Conservation (phyloP, 2,797 vertebrate species). For the Halcyon smyrnensis region DNA sequence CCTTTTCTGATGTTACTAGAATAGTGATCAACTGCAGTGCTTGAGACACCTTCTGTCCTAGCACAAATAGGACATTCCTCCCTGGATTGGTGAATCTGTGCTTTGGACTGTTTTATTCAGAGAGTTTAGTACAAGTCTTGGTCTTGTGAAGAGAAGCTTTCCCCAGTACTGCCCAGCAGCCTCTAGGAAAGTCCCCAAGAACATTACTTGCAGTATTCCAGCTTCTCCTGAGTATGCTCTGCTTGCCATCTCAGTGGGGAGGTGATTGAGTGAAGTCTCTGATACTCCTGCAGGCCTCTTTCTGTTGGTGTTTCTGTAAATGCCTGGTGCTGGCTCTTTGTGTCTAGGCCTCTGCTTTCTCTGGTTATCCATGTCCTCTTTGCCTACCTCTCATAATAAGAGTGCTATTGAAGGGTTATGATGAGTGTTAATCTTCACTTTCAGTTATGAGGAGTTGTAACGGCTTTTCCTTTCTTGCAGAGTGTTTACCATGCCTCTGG, state of each 20-base stretch:
- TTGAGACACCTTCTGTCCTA: neutral
- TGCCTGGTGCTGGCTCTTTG: neutral
- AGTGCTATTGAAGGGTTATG: neutral
- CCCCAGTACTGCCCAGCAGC: neutral
- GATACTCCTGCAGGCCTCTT: neutral
- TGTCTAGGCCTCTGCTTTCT: neutral
- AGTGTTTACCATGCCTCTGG: conserved; percentile 88
- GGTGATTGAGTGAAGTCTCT: neutral
- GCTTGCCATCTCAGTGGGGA: neutral
- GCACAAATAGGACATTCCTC: neutral
- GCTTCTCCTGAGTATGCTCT: neutral
- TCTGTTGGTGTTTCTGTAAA: neutral
- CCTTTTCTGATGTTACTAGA: neutral
- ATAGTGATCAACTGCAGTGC: neutral
- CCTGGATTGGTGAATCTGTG: neutral
- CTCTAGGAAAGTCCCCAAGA: neutral
- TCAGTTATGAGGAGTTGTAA: neutral
- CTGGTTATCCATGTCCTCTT: neutral
- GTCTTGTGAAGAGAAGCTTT: neutral
- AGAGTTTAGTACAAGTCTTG: neutral
- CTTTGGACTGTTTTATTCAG: neutral
- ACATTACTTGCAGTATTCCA: neutral
- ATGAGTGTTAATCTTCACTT: neutral
- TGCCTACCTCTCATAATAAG: neutral
- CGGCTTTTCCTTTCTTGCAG: conserved; percentile 69